Percentiles rank a stretch among this genome's conserved stretches.
phyloP scores from a whole-genome alignment of 1,140 invertebrate species.

The Homalodisca vitripennis region DNA sequence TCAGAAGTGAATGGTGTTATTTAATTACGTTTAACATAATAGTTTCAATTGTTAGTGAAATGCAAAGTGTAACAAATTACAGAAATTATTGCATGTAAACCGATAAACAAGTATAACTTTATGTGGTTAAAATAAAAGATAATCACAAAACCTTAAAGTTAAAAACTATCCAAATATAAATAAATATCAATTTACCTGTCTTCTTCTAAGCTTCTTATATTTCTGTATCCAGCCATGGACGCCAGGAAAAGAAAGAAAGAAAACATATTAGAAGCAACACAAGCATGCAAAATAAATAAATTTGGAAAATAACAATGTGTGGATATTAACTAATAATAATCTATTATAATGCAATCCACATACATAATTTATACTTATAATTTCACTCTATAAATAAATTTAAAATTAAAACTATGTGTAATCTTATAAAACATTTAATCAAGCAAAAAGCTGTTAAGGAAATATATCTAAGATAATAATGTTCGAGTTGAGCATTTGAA shows the following conservation, averaged over 20 bases:
- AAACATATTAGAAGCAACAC: slow-evolving; percentile 31
- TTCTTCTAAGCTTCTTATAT: slow-evolving; percentile 86
- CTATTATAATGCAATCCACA: not conserved
- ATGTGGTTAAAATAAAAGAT: too few relatives aligned
- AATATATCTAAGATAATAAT: too few relatives aligned
- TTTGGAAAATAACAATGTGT: slow-evolving; percentile 28
- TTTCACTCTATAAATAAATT: not conserved
- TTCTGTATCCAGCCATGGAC: slow-evolving; percentile 59
- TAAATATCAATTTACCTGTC: too few relatives aligned
- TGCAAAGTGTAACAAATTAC: too few relatives aligned
- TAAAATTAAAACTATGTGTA: not conserved
- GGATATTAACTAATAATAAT: not conserved
- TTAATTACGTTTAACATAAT: too few relatives aligned
- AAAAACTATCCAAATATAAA: too few relatives aligned
- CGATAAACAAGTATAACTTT: too few relatives aligned
- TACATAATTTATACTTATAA: not conserved
- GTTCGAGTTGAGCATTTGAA: too few relatives aligned
- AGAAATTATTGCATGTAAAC: too few relatives aligned
- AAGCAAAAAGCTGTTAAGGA: not conserved
- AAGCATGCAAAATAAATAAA: slow-evolving; percentile 28
- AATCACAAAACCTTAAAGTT: too few relatives aligned
- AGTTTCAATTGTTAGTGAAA: too few relatives aligned
- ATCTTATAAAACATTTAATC: not conserved
- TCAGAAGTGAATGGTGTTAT: too few relatives aligned
- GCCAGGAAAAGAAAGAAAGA: slow-evolving; percentile 45